Evolutionary conservation across 2,113 vertebrate species (phyloP), one percentile per base, ranked within the genome.

Genomic region (Aspidoscelis tigris): DNA sequence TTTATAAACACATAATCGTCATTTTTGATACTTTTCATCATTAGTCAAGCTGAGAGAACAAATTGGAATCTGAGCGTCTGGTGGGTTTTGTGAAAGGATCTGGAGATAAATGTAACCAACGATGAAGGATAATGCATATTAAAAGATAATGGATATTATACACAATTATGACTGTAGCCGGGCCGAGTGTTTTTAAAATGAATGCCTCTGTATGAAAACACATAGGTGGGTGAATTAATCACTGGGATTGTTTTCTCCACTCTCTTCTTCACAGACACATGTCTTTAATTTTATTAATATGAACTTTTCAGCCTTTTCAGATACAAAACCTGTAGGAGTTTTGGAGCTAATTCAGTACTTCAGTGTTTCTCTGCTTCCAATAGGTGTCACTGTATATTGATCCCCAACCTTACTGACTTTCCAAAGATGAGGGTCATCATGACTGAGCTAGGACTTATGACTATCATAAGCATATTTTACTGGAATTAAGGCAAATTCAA

Each of bases 31-130:
- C 82, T 89, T 94, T 92, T 93, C 89, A 91, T 90, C 94, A 91
- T 93, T 94, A 94, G 91, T 95, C 93, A 94, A 93, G 91, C 92
- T 94, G 93, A 92, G 89, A 93, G 86, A 93, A 93, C 92, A 94
- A 95, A 94, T 92, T 94, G 86, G 89, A 93, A 86, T 80, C 90
- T 93, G 88, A 90, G 85, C 44, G 91, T 94, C 86, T 85, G 84
- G 70, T 92, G 90, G 18, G 61, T 85, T 93, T 93, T 88, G 76
- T 91, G 90, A 91, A 83, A 75, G 90, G 88, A 90, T 93, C 65
- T 84, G 88, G 65, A 91, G 83, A 91, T 89, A 93, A 93, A 91
- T 87, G 77, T 90, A 93, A 88, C 69, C 66, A 87, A 91, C 89
- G 70, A 89, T 93, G 92, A 94, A 94, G 94, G 82, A 91, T 69